phyloP scores from a whole-genome alignment of 2,888 invertebrate species.

The Apodemia zela region DNA sequence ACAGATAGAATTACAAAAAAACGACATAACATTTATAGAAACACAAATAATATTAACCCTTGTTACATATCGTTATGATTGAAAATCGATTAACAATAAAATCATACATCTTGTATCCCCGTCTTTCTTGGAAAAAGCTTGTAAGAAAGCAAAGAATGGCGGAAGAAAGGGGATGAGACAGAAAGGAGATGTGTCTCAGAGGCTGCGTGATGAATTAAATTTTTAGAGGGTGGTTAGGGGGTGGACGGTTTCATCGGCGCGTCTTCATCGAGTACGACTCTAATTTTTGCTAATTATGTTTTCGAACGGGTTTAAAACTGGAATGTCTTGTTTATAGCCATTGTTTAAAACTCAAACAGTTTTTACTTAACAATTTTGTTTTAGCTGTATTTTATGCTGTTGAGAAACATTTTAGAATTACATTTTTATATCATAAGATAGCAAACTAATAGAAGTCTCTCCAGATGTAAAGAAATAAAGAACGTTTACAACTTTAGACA shows the following conservation, averaged over 20 bases:
- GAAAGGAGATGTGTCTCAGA: constrained; percentile 73
- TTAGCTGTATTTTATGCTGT: neutral
- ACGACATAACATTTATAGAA: constrained; percentile 35
- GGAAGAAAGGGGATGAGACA: constrained; percentile 74
- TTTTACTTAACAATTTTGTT: neutral
- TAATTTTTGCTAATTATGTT: constrained; percentile 71
- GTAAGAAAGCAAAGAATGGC: constrained; percentile 78
- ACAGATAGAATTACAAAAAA: constrained; percentile 51
- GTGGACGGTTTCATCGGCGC: constrained; percentile 60
- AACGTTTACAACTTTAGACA: no score
- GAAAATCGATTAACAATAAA: constrained; percentile 29
- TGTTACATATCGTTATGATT: constrained; percentile 24
- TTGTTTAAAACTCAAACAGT: constrained; percentile 13
- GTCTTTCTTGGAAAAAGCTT: constrained; percentile 71
- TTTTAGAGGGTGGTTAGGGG: constrained; percentile 73
- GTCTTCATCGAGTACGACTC: constrained; percentile 64
- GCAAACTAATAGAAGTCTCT: no score
- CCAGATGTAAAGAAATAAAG: no score
- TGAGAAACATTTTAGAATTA: neutral
- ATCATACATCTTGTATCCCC: constrained; percentile 48
- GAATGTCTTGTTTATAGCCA: constrained; percentile 22
- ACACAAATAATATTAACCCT: constrained; percentile 26
- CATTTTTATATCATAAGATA: no score
- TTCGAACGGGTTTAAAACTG: constrained; percentile 39
- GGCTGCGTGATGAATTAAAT: constrained; percentile 78